Evolutionary conservation across 2,113 vertebrate species (phyloP).

Genomic region (Catagonus wagneri): DNA sequence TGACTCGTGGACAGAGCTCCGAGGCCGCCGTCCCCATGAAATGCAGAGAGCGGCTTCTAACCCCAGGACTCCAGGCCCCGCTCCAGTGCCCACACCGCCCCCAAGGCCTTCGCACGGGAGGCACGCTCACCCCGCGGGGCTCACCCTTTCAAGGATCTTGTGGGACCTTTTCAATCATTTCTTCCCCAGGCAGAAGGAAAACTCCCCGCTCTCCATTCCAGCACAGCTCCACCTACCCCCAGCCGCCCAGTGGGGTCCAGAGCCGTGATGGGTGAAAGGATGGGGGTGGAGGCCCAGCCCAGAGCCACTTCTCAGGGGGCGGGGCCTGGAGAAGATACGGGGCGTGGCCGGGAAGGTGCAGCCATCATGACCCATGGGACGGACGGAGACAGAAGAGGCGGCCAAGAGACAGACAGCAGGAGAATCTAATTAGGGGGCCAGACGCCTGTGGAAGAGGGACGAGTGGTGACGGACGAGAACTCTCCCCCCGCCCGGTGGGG

Average conservation of each 20-base stretch:
- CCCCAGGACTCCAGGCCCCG: background rate
- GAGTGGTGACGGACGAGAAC: background rate
- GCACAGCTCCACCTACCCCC: background rate
- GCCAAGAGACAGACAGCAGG: background rate
- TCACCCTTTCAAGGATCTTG: background rate
- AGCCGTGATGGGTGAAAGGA: accelerated
- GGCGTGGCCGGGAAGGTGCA: background rate
- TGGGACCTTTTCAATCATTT: background rate
- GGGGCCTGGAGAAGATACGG: background rate
- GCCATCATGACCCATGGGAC: background rate
- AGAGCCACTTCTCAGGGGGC: background rate
- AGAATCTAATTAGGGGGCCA: background rate
- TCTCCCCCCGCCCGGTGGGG: background rate
- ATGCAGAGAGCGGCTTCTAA: accelerated
- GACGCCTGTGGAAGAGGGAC: accelerated
- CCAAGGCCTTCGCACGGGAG: too few species aligned
- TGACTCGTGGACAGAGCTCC: background rate
- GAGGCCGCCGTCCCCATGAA: accelerated
- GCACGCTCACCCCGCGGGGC: accelerated
- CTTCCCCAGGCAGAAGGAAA: too few species aligned
- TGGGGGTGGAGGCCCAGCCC: accelerated
- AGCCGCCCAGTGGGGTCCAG: too few species aligned
- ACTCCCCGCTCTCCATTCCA: background rate
- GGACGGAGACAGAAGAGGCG: background rate
- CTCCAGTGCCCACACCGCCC: background rate